These are phyloP conservation scores for Numenius phaeopus DNA, from an alignment of 2,797 vertebrate genomes.

Conservation along the genomic window DNA sequence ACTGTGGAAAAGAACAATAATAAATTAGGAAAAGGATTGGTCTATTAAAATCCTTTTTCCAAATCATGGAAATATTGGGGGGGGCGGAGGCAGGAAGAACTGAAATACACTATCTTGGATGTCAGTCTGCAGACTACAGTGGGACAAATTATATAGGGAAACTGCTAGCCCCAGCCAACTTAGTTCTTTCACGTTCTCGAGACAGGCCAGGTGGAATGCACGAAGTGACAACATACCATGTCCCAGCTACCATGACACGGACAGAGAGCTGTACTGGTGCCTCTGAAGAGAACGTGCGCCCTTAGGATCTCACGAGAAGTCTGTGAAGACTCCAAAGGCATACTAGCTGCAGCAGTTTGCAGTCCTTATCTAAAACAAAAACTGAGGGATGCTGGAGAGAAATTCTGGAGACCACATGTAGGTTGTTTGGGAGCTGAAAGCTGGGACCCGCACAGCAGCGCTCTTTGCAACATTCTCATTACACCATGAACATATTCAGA, in stretches of 20 bases:
- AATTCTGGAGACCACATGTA: neutral
- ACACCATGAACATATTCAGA: neutral
- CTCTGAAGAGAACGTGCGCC: neutral
- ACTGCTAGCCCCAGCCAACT: neutral
- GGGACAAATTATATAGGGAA: neutral
- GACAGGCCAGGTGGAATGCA: accelerated
- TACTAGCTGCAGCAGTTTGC: accelerated
- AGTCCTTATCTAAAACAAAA: neutral
- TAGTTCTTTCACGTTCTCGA: neutral
- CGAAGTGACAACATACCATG: neutral
- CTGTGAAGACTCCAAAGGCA: neutral
- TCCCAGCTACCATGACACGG: accelerated
- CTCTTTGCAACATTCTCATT: neutral
- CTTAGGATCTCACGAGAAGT: accelerated
- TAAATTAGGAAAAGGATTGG: neutral
- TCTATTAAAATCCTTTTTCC: neutral
- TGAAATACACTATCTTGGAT: neutral
- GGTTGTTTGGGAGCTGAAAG: neutral
- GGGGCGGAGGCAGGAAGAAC: neutral
- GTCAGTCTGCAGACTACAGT: neutral
- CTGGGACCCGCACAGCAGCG: accelerated
- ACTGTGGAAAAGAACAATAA: neutral
- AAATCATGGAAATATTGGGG: neutral
- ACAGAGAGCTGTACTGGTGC: neutral
- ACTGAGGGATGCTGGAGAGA: neutral